Evolutionary conservation across 2,888 invertebrate species (phyloP), one percentile per base, ranked within the genome.

Genomic region (Hetaerina titia): DNA sequence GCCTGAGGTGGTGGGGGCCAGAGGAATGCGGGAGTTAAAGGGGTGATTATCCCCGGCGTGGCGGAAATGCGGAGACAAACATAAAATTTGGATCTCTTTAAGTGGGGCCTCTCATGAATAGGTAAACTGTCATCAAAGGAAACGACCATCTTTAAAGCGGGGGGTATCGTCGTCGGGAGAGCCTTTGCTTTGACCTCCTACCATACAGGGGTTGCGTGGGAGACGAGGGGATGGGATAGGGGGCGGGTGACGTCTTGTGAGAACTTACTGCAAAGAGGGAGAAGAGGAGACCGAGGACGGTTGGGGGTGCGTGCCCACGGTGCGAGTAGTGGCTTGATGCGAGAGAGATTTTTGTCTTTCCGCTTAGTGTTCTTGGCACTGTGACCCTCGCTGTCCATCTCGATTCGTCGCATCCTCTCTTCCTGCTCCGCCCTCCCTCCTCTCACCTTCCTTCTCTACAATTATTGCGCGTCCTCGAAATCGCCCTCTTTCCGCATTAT

Each of bases 71-170:
- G 31, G 81, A 22, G 81, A 81, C 25, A 81, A 81, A 81, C 31
- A 81, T 81, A 81, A 81, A 81, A 25, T 9, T 81, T 11, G 81
- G 81, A 81, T 81, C 31, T 31, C 31, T 81, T 81, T 15, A 81
- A 81, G 81, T 81, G 81, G 81, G 22, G 81, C 31, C 31, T 13
- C 81, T 81, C 81, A 81, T 81, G 81, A 81, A 81, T 81, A 81
- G 81, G 25, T 81, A 81, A 81, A 31, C 31, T 31, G 81, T 31
- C 81, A 31, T 81, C 81, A 81, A 81, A 81, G 81, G 81, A 9
- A 81, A 81, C 81, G 81, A 31, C 31, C 31, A 15, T 81, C 81
- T 81, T 81, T 81, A 31, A 81, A 81, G 31, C 9, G 11, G 81
- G 81, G 81, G 9, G 31, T 1, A 7, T 81, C 25, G 31, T 13